Base-by-base conservation (phyloP, 2,888 invertebrate genomes). In the Dilophus febrilis region DNA sequence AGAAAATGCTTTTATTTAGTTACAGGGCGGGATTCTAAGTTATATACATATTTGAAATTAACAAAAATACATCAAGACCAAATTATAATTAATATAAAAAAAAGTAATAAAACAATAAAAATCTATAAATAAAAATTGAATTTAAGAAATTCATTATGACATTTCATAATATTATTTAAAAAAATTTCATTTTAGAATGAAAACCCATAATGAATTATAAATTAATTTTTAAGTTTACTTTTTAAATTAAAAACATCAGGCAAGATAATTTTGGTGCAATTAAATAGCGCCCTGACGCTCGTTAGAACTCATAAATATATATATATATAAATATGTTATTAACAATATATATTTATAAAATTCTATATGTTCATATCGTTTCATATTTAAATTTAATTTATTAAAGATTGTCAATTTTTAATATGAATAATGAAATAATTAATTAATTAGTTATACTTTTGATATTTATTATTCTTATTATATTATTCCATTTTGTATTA, bases 241-340 rank as follows among this genome's bases (percentile, higher is more conserved):
- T 40, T 30, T 11, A 30, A 36, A 41, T 38, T 38, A 35, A 35
- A 41, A 40, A 42, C 28, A 38, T 40, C 40, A 42, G 39, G 39
- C 42, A 39, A 46, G 46, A 44, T 38, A 45, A 47, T 47, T 48
- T 47, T 49, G 49, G 49, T 53, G 52, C 52, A 51, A 47, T 49
- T 49, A 53, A 53, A 50, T 50, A 50, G 51, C 51, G 52, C 52
- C 52, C 52, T 51, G 50, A 51, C 52, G 52, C 50, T 51, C 51
- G 51, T 47, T 47, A 47, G 45, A 29, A 32, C n/a, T 38, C 32
- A 38, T 41, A 29, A n/a, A n/a, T n/a, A n/a, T n/a, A n/a, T n/a
- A n/a, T n/a, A n/a, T n/a, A n/a, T n/a, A n/a, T n/a, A n/a, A n/a
- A n/a, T n/a, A n/a, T n/a, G n/a, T n/a, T n/a, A n/a, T n/a, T n/a